These are phyloP conservation scores for Ecliptopera silaceata DNA, from an alignment of 2,888 invertebrate genomes.

Conservation along the genomic window DNA sequence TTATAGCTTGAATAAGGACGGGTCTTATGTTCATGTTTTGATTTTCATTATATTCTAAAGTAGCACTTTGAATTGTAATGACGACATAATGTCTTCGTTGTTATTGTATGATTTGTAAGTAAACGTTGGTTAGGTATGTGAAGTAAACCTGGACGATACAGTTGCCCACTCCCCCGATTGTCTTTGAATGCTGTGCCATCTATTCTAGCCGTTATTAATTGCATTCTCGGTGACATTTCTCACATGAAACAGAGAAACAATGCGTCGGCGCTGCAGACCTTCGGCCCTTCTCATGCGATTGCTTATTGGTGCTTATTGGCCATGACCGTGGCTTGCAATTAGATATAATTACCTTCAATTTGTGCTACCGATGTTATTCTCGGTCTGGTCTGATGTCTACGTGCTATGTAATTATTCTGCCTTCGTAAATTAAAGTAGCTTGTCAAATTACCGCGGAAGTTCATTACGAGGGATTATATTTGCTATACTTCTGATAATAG, in stretches of 20 bases:
- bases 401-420: conserved; percentile 66
- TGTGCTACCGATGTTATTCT: conserved; percentile 74
- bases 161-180: conserved; percentile 9
- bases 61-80: not conserved
- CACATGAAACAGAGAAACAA: conserved; percentile 41
- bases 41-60: not conserved
- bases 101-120: too few species aligned
- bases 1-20: not conserved
- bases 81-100: not conserved
- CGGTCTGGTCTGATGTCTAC: conserved; percentile 63
- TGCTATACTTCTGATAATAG: conserved; percentile 17
- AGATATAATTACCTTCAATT: conserved; percentile 81
- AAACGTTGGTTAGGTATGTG: not conserved
- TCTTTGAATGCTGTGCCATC: conserved; percentile 20
- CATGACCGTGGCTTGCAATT: conserved; percentile 80
- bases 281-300: conserved; percentile 69
- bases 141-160: not conserved
- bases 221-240: conserved; percentile 14
- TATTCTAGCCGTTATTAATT: conserved; percentile 30
- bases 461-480: conserved; percentile 41
- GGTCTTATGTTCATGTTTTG: not conserved
- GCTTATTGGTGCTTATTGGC: conserved; percentile 82
- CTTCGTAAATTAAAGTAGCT: conserved; percentile 64
- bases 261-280: conserved; percentile 52
- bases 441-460: conserved; percentile 54